Conservation (phyloP, 1,140 invertebrate genomes). For the Drosophila sp. region DNA sequence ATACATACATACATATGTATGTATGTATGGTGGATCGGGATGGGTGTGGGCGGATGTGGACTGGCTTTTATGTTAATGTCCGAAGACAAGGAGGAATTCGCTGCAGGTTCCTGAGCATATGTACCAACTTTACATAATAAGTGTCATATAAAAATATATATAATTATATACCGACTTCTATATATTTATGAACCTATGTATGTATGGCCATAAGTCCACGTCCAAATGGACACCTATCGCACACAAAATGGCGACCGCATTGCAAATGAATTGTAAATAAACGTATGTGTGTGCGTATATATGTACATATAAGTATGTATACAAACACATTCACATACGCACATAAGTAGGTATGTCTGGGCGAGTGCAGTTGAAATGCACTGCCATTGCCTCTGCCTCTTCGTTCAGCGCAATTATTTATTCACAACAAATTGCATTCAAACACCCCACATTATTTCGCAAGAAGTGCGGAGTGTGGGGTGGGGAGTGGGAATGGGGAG, state of each 20-base stretch:
- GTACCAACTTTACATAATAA: slow-evolving; percentile 2
- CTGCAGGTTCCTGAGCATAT: neutral
- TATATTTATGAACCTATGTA: neutral
- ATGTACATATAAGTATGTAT: neutral
- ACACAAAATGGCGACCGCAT: slow-evolving; percentile 19
- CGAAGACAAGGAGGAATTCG: neutral
- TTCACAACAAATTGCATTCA: slow-evolving; percentile 43
- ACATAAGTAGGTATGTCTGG: slow-evolving; percentile 3
- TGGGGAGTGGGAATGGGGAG: no score
- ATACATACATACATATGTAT: no score
- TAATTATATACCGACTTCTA: neutral
- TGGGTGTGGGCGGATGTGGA: neutral
- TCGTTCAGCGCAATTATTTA: slow-evolving; percentile 28
- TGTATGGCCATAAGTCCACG: neutral
- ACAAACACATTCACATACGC: slow-evolving; percentile 3
- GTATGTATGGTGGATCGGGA: neutral
- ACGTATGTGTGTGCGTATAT: neutral
- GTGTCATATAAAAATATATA: slow-evolving; percentile 16
- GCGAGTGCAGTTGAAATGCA: slow-evolving; percentile 16
- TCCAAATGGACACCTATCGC: slow-evolving; percentile 9
- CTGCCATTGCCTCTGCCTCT: slow-evolving; percentile 2
- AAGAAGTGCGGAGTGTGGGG: neutral
- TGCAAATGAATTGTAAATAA: slow-evolving; percentile 20
- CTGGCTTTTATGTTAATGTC: neutral
- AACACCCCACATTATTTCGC: slow-evolving; percentile 11